Conservation (phyloP, 2,888 invertebrate genomes). For the Sinopyrophorus schimmeli region DNA sequence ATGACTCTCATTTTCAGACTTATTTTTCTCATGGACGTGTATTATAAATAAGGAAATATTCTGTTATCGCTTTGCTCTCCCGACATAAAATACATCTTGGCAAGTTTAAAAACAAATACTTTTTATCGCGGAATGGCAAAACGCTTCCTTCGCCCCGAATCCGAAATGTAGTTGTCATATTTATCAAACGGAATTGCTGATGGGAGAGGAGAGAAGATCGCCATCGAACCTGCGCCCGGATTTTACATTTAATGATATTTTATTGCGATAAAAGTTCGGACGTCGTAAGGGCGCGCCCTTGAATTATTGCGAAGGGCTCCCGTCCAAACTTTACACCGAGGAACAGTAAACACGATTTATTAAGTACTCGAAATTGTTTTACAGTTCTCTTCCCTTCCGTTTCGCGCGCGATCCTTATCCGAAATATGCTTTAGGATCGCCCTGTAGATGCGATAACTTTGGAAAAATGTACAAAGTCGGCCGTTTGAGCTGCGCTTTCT, state of each 20-base stretch:
- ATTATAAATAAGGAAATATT: conserved; percentile 21
- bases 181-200: conserved; percentile 12
- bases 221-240: no score
- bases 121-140: conserved; percentile 16
- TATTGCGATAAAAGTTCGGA: conserved; percentile 40
- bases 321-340: conserved; percentile 41
- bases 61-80: conserved; percentile 17
- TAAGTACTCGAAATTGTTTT: conserved; percentile 43
- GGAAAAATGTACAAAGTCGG: no score
- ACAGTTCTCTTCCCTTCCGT: no score
- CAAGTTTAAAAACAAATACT: conserved; percentile 22
- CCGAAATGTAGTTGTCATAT: conserved; percentile 17
- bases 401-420: no score
- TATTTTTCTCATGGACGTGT: no score
- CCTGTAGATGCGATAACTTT: no score
- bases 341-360: conserved; percentile 47
- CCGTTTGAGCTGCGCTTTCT: no score
- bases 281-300: conserved; percentile 35
- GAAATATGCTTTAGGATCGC: no score
- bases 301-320: conserved; percentile 41
- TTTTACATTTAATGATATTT: conserved; percentile 43
- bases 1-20: conserved; percentile 14
- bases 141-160: conserved; percentile 19
- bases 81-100: conserved; percentile 22
- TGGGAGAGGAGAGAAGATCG: no score